Base-by-base conservation (phyloP, 2,797 vertebrate species). In the Tapirus indicus region DNA sequence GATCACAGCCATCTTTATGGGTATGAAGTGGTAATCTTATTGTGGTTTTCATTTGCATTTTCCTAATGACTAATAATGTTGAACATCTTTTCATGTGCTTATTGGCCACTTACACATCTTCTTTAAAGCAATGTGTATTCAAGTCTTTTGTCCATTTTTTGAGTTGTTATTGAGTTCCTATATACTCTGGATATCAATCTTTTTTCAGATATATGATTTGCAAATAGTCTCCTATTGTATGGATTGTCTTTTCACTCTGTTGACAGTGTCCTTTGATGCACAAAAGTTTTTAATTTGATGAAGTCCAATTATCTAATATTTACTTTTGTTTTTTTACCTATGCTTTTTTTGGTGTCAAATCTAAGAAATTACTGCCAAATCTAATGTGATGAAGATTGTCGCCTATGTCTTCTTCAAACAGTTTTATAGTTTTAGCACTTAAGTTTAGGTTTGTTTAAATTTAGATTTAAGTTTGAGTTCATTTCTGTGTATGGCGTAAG, bases 401-500 rank as follows among this genome's bases (percentile, higher is more conserved):
- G 6, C 35, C 25, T 78, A 9, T 20, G 11, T 77, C 82, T 95
- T 87, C 80, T 87, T 93, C 20, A 54, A 52, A 84, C 35, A 84
- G 52, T 82, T 93, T 80, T 64, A 86, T 12, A n/a, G 35, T 60
- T 88, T 77, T 83, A 95, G 56, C 35, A 85, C 72, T 72, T 80
- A 74, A 41, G 38, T 72, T 71, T 49, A 89, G 29, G 12, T 74
- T 56, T 44, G 62, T n/a, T 41, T 44, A 68, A 86, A 49, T 80
- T 88, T 83, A 64, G 35, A 87, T 92, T 69, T 90, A 77, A 77
- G 11, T 72, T 92, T 78, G 69, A 92, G 32, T 82, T 90, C n/a
- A 79, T 52, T 93, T 97, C 66, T 88, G 54, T 62, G 52, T 27
- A 72, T 7, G 69, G 62, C 5, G 7, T 78, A 72, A 93, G 23